A percentile compares a stretch with the other conserved stretches of the same genome.
phyloP scores from a whole-genome alignment of 2,888 invertebrate species.

The Prostheceraeus crozeri region DNA sequence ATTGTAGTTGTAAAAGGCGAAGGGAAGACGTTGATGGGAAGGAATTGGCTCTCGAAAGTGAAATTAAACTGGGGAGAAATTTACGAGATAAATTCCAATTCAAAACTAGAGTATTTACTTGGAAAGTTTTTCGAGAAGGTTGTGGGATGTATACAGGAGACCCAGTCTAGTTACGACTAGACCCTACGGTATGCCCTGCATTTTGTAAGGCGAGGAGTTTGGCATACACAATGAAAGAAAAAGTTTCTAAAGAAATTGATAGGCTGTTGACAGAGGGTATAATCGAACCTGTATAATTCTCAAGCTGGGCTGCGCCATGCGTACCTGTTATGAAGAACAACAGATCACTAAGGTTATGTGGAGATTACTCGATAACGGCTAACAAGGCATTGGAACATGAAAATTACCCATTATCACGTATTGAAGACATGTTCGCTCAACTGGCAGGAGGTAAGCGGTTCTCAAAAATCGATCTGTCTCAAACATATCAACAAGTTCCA shows the following conservation, averaged over 20 bases:
- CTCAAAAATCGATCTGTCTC: constrained; percentile 19
- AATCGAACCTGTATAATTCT: background rate
- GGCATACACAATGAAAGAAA: constrained; percentile 18
- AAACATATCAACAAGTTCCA: constrained; percentile 14
- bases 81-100: constrained; percentile 1
- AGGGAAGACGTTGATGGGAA: constrained; percentile 18
- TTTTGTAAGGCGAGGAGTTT: background rate
- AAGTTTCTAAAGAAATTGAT: background rate
- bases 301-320: background rate
- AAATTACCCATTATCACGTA: constrained; percentile 4
- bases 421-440: constrained; percentile 19
- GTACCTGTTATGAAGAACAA: constrained; percentile 14
- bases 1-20: background rate
- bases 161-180: constrained; percentile 5
- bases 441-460: constrained; percentile 23
- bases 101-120: background rate
- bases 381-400: constrained; percentile 5
- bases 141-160: constrained; percentile 20
- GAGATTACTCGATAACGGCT: constrained; percentile 5
- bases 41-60: constrained; percentile 13
- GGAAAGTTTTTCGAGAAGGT: constrained; percentile 18
- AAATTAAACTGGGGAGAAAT: constrained; percentile 11
- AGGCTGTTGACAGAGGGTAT: constrained; percentile 8
- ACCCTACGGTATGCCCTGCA: background rate
- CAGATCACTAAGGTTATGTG: background rate